Percentiles rank a stretch among this genome's conserved stretches.
phyloP scores from a whole-genome alignment of 2,797 vertebrate species.

The Gymnothorax reevesii region DNA sequence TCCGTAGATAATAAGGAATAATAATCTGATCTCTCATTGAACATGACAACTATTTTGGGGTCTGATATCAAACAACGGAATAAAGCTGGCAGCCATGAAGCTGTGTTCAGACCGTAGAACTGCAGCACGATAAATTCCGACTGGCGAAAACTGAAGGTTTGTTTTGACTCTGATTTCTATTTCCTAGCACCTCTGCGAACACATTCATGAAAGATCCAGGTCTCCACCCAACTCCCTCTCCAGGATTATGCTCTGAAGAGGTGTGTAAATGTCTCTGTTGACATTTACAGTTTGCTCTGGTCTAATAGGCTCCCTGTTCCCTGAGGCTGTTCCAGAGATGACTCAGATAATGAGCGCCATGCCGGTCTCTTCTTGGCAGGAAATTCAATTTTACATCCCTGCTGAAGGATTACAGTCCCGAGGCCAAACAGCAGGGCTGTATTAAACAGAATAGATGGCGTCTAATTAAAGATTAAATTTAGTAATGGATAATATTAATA shows the following conservation, averaged over 20 bases:
- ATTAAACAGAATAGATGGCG: not conserved
- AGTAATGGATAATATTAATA: not conserved
- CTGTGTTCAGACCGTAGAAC: no score
- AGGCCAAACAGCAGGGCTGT: not conserved
- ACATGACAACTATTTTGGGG: not conserved
- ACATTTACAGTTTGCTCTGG: not conserved
- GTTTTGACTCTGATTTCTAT: not conserved
- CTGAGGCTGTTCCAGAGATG: constrained; percentile 9
- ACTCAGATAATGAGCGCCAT: not conserved
- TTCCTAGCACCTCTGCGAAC: not conserved
- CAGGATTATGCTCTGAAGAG: constrained; percentile 11
- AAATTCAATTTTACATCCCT: constrained; percentile 3
- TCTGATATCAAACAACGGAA: not conserved
- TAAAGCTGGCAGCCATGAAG: not conserved
- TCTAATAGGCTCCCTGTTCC: not conserved
- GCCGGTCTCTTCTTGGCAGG: not conserved
- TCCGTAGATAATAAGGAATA: not conserved
- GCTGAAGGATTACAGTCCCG: not conserved
- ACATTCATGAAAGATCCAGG: not conserved
- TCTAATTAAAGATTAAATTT: not conserved
- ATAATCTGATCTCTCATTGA: not conserved
- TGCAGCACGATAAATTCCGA: no score
- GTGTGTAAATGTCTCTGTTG: not conserved
- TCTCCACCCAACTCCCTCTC: not conserved
- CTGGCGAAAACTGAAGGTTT: no score